Evolutionary conservation across 2,797 vertebrate species (phyloP), one percentile per base, ranked within the genome.

Genomic region (Hypotaenidia philippensis): DNA sequence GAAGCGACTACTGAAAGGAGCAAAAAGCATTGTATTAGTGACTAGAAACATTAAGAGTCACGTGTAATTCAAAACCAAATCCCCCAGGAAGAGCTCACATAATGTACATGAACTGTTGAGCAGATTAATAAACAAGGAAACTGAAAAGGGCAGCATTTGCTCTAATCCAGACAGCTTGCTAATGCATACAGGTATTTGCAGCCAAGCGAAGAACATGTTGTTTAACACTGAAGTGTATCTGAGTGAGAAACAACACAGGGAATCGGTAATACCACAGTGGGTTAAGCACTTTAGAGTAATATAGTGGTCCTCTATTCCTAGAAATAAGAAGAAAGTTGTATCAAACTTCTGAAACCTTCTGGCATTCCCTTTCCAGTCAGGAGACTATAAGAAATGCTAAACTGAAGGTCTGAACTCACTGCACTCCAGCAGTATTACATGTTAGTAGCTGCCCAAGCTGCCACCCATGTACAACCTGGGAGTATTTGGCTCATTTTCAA

Each of bases 21-120:
- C 36, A 83, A 65, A 95, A 90, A 64, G 22, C 56, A 18, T 76
- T 84, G 26, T 89, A n/a, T 87, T 94, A 40, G 34, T 68, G 57
- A 83, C 32, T 76, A 59, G 80, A 96, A 86, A 76, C 61, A 17
- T 61, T 85, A 75, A 76, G 36, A 65, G 31, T 82, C 63, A 59
- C 69, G 52, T 85, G 72, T 96, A 87, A 94, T 92, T 96, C 74
- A 94, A 68, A 89, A n/a, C n/a, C 15, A 31, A 53, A 87, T 91
- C 47, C 70, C 70, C 17, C 70, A 65, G 69, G 53, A 88, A 86
- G n/a, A 22, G 53, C 75, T 91, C 53, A 45, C 29, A 5, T 88
- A 79, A 87, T 40, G 38, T 69, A 18, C 12, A 4, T 45, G 75
- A 91, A 82, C 66, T 87, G 63, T 55, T 84, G 66, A 84, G 50